A percentile compares a stretch with the other conserved stretches of the same genome.
phyloP scores from a whole-genome alignment of 2,113 vertebrate genomes.

The Sylvietta virens region DNA sequence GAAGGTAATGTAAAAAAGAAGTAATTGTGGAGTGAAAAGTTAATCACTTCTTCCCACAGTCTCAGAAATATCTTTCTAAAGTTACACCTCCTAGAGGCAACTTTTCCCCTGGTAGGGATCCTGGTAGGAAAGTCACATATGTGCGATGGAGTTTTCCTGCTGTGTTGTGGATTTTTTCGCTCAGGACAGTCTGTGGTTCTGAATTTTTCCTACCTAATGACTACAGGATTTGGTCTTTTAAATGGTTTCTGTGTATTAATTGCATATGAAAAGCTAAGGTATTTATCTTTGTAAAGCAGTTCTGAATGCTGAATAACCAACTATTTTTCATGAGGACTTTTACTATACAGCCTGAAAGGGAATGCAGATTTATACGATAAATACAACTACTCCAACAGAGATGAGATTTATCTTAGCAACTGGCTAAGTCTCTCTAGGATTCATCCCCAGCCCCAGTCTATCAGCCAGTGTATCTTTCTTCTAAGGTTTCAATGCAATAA shows the following conservation, averaged over 20 bases:
- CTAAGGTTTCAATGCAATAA: slow-evolving; percentile 28
- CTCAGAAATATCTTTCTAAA: neutral
- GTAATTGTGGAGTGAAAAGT: neutral
- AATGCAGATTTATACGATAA: slow-evolving; percentile 30
- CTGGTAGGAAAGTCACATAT: neutral
- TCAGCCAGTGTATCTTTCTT: slow-evolving; percentile 48
- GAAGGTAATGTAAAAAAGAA: neutral
- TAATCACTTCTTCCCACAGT: neutral
- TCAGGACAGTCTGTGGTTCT: neutral
- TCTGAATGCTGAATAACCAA: slow-evolving; percentile 15
- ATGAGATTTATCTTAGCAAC: slow-evolving; percentile 39
- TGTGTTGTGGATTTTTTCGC: slow-evolving; percentile 10
- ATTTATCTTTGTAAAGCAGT: slow-evolving; percentile 46
- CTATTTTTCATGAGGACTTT: slow-evolving; percentile 42
- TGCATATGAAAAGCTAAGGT: slow-evolving; percentile 6
- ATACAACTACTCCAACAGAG: slow-evolving; percentile 3
- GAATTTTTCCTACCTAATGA: slow-evolving; percentile 25
- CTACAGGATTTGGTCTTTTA: slow-evolving; percentile 38
- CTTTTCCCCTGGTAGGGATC: neutral
- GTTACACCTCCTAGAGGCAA: slow-evolving; percentile 1
- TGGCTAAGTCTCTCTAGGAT: slow-evolving; percentile 38
- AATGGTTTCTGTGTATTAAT: slow-evolving; percentile 61
- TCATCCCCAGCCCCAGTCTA: slow-evolving; percentile 6
- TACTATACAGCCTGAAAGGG: slow-evolving; percentile 4
- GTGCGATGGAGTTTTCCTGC: neutral